Evolutionary conservation across 2,888 invertebrate species (phyloP), one percentile per base, ranked within the genome.

Genomic region (Blastobasis adustella): DNA sequence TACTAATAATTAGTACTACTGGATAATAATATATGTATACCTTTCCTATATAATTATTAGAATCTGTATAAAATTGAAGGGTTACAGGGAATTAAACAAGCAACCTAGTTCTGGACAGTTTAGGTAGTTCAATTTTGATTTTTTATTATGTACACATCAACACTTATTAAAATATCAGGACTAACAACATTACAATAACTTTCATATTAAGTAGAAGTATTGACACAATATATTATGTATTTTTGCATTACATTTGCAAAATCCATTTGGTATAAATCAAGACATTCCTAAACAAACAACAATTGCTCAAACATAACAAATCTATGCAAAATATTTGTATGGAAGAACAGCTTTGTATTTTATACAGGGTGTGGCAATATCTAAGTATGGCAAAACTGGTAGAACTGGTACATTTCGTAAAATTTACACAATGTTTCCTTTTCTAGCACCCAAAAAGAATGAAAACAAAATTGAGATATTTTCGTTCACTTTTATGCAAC

Each of bases 71-170:
- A 8, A 42, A 42, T 40, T n/a, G 41, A 45, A 50, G 36, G n/a
- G 37, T 45, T 49, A 52, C 55, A 55, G 52, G 55, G 50, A 54
- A 45, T 45, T 10, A 50, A 50, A 51, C 41, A 48, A 36, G 6
- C 2, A 7, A 23, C 1, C 23, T 23, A 2, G 23, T 3, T 23
- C 23, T 23, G 23, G 2, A 23, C 23, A 23, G 23, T 23, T 23
- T 23, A 7, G 10, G 38, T 54, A 46, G 45, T 37, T 52, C 50
- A 40, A 43, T 50, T 23, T 23, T 44, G 40, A 46, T 48, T 43
- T 52, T 76, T 71, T 48, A 74, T 78, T 82, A 79, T 83, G 65
- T 82, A 83, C 80, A 81, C 81, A 76, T 79, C 73, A 83, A 82
- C 79, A 76, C 68, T 76, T 76, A 75, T 66, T 72, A 72, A 66